phyloP scores from a whole-genome alignment of 2,113 vertebrate species.

The Limanda limanda region DNA sequence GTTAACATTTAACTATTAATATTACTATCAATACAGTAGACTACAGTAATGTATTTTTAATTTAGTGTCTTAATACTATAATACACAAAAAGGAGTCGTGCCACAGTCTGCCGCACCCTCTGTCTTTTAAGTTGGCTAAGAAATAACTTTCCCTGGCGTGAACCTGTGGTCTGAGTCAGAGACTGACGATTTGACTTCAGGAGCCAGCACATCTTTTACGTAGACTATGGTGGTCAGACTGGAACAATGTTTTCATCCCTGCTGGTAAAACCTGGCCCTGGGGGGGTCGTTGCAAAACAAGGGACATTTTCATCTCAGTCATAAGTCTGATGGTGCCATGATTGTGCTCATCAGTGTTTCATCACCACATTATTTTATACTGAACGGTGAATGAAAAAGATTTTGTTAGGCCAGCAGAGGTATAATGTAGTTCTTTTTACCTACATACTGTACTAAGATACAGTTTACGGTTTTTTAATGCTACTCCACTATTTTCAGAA shows the following conservation, averaged over 20 bases:
- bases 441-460: no score
- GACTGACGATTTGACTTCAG: not conserved
- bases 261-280: constrained; percentile 25
- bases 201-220: not conserved
- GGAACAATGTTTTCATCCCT: not conserved
- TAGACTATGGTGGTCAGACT: not conserved
- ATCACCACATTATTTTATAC: not conserved
- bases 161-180: constrained; percentile 17
- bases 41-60: not conserved
- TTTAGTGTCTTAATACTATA: not conserved
- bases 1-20: not conserved
- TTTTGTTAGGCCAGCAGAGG: not conserved
- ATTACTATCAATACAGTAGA: not conserved
- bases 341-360: not conserved
- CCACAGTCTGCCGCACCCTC: not conserved
- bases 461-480: no score
- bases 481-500: no score
- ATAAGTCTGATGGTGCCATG: not conserved
- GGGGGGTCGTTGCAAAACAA: constrained; percentile 45
- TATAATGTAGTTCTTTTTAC: not conserved
- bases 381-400: not conserved
- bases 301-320: constrained; percentile 5
- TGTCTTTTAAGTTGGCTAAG: not conserved
- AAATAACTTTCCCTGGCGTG: not conserved
- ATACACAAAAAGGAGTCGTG: no score